Evolutionary conservation across 1,140 invertebrate species (phyloP).

Genomic region (Ceratina japonica): DNA sequence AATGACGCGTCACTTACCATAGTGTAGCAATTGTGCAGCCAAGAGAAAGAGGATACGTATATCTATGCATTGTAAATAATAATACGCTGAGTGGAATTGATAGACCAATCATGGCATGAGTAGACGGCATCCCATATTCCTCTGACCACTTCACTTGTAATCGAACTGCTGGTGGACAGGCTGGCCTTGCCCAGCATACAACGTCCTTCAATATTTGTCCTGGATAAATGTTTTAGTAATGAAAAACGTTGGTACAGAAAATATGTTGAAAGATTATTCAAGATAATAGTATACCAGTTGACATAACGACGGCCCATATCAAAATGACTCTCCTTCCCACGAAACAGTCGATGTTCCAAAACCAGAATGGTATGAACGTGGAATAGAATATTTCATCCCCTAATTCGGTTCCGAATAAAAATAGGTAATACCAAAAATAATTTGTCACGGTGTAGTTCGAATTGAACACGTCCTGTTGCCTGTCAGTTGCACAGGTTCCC

Average conservation of each 20-base stretch:
- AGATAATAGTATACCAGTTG: slow-evolving; percentile 83
- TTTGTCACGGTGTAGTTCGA: slow-evolving; percentile 83
- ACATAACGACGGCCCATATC: slow-evolving; percentile 93
- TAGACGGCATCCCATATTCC: slow-evolving; percentile 96
- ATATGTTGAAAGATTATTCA: neutral
- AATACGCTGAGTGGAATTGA: slow-evolving; percentile 92
- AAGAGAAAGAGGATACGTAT: slow-evolving; percentile 85
- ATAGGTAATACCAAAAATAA: slow-evolving; percentile 92
- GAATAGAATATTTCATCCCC: slow-evolving; percentile 95
- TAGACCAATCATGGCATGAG: slow-evolving; percentile 94
- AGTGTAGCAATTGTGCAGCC: slow-evolving; percentile 80
- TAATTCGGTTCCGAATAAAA: slow-evolving; percentile 89
- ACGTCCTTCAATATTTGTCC: slow-evolving; percentile 94
- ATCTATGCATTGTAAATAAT: slow-evolving; percentile 89
- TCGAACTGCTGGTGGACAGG: slow-evolving; percentile 88
- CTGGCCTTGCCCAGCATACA: slow-evolving; percentile 90
- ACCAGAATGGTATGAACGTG: slow-evolving; percentile 93
- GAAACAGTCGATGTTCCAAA: slow-evolving; percentile 94
- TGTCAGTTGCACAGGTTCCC: slow-evolving; percentile 14
- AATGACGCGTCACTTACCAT: slow-evolving; percentile 74
- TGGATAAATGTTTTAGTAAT: slow-evolving; percentile 67
- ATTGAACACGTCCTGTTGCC: slow-evolving; percentile 26
- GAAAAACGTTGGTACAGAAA: neutral
- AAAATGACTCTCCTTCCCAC: slow-evolving; percentile 89
- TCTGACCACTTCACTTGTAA: slow-evolving; percentile 92